Conservation (phyloP, 2,888 invertebrate genomes). For the Bembecia ichneumoniformis region DNA sequence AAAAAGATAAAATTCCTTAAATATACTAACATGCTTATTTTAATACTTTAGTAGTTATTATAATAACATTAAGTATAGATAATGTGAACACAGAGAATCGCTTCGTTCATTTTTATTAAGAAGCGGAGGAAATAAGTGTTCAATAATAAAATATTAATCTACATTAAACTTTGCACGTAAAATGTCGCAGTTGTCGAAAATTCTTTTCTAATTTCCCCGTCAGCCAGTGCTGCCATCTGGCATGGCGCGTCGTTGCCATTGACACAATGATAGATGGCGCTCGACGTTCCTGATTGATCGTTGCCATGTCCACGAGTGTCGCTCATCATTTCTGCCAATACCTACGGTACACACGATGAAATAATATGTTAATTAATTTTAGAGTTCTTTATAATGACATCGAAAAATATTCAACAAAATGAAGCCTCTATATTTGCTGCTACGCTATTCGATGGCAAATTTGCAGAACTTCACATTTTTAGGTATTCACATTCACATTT, state of each 20-base stretch:
- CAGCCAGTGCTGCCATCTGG: slow-evolving; percentile 60
- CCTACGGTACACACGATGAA: background rate
- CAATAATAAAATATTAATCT: background rate
- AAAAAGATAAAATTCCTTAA: no score
- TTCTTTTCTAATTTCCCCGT: slow-evolving; percentile 59
- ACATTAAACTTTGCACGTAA: background rate
- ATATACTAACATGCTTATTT: no score
- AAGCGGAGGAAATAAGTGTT: background rate
- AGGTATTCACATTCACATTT: no score
- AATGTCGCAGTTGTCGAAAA: slow-evolving; percentile 31
- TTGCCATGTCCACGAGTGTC: slow-evolving; percentile 36
- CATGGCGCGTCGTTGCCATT: slow-evolving; percentile 35
- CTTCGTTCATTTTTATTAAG: slow-evolving; percentile 6
- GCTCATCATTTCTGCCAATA: slow-evolving; percentile 6
- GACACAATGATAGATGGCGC: slow-evolving; percentile 68
- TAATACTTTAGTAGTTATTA: no score
- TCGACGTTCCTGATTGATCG: slow-evolving; percentile 62
- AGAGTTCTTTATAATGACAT: no score
- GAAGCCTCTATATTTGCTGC: no score
- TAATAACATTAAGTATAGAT: no score
- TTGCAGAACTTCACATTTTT: no score
- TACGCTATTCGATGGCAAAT: no score
- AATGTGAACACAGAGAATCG: no score
- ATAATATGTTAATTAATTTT: background rate
- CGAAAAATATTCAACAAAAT: no score